Evolutionary conservation across 2,113 vertebrate species (phyloP).

Genomic region (Scopus umbretta): DNA sequence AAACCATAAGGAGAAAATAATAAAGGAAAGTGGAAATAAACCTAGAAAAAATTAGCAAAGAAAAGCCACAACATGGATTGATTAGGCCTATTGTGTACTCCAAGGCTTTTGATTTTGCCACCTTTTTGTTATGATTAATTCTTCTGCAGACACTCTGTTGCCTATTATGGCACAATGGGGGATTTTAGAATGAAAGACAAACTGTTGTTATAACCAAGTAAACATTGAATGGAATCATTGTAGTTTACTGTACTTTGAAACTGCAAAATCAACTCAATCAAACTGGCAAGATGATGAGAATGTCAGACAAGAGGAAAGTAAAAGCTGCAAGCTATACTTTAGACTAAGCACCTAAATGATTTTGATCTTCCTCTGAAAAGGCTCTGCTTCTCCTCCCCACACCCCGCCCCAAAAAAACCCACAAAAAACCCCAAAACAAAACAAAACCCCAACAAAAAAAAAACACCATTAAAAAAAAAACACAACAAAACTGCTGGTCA

Average conservation of each 20-base stretch:
- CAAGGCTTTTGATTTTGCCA: background rate
- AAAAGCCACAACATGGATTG: background rate
- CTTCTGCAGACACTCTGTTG: background rate
- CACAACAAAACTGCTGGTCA: background rate
- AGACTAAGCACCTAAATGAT: background rate
- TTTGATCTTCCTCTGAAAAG: background rate
- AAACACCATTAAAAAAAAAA: background rate
- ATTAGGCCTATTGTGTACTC: background rate
- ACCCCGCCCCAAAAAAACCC: background rate
- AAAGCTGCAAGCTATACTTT: background rate
- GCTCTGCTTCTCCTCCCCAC: background rate
- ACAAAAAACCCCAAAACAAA: background rate
- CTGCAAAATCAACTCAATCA: background rate
- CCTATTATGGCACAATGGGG: background rate
- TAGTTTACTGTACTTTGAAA: background rate
- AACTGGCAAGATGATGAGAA: background rate
- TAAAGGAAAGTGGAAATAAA: background rate
- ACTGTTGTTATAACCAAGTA: background rate
- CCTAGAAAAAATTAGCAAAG: background rate
- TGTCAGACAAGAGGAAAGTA: background rate
- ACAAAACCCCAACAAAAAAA: background rate
- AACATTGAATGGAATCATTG: background rate
- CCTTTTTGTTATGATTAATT: background rate
- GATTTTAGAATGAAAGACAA: background rate
- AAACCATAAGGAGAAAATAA: background rate